Evolutionary conservation across 2,113 vertebrate species (phyloP), one percentile per base, ranked within the genome.

Genomic region (Leptodactylus fuscus): DNA sequence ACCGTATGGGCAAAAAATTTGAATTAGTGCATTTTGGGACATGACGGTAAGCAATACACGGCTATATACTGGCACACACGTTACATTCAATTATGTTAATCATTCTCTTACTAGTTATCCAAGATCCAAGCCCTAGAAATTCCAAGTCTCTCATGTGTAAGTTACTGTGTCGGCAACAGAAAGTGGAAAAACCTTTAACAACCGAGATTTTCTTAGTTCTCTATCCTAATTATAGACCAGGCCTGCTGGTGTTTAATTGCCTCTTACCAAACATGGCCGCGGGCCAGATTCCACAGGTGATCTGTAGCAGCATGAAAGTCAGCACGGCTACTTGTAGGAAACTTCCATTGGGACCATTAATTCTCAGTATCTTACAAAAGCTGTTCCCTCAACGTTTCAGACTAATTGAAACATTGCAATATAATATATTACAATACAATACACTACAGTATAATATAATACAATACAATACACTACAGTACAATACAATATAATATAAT

Each of bases 191-290:
- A 81, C 34, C 62, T 48, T 48, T 55, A 29, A 49, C 58, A 69
- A 62, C 29, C 38, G 27, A 27, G 41, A 34, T n/a, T 29, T 53
- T 77, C 80, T 81, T n/a, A 34, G 60, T 27, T 49, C 12, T 65
- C 46, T 13, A 32, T 81, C 11, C 80, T 81, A 81, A 81, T 81
- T 81, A 81, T 81, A 81, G 80, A 49, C 80, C 48, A 22, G 41
- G 27, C 62, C 46, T 51, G 16, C 55, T 69, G 62, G 29, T 48
- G 44, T 70, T 69, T 81, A 81, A 81, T 81, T 69, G 80, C 62
- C 32, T 81, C 44, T 51, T 78, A 34, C 27, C 38, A 46, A 77
- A 22, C 44, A n/a, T 51, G 83, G 58, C 73, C 29, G 18, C 22
- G 48, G 46, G 83, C 44, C 74, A 85, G 44, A 76, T 65, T 38